phyloP scores from a whole-genome alignment of 2,113 vertebrate species.

The Zeus faber region DNA sequence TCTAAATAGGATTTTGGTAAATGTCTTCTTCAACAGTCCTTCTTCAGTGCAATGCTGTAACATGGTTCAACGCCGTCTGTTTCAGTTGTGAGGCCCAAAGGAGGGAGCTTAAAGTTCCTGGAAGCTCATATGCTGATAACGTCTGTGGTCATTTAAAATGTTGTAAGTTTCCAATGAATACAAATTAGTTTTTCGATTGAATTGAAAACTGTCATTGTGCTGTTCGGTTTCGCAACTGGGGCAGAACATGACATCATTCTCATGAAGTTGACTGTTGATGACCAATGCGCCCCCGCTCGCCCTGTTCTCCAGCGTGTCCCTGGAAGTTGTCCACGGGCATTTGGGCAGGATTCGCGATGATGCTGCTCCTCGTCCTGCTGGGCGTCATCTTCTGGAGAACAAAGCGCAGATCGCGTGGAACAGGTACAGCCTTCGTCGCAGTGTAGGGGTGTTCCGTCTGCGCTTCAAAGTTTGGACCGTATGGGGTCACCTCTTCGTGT shows the following conservation, averaged over 20 bases:
- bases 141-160: constrained; percentile 38
- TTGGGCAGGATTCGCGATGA: constrained; percentile 64
- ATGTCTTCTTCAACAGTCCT: too few relatives aligned
- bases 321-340: constrained; percentile 64
- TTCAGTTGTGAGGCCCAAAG: constrained; percentile 59
- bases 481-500: background rate
- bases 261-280: too few relatives aligned
- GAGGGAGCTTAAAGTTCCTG: constrained; percentile 8
- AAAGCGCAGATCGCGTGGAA: constrained; percentile 29
- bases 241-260: too few relatives aligned
- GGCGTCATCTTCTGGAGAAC: constrained; percentile 42
- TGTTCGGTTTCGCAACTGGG: too few relatives aligned
- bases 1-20: too few relatives aligned
- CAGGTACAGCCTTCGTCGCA: too few relatives aligned
- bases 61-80: constrained; percentile 8
- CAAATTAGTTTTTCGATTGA: background rate
- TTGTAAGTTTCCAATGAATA: constrained; percentile 22
- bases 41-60: too few relatives aligned
- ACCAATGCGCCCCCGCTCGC: background rate
- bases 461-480: too few relatives aligned
- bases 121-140: constrained; percentile 10
- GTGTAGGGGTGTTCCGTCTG: too few relatives aligned
- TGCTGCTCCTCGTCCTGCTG: constrained; percentile 34
- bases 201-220: background rate
- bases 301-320: constrained; percentile 39